Conservation (phyloP, 2,797 vertebrate species). For the Neostethus bicornis region DNA sequence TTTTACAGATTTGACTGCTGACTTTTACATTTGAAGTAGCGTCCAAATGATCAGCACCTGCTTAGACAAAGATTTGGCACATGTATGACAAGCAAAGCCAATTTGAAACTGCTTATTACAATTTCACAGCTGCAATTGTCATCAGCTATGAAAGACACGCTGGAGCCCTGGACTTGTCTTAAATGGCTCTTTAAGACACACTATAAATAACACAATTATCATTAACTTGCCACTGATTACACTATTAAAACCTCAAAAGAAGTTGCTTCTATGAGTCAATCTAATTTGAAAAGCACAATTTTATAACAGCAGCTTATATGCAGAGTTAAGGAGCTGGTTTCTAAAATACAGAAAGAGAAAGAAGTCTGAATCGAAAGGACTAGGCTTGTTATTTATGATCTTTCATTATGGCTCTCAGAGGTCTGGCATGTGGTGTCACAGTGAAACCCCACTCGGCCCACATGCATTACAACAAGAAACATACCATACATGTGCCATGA, state of each 20-base stretch:
- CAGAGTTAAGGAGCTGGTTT: conserved; percentile 18
- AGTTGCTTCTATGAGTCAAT: conserved; percentile 3
- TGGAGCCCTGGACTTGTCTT: conserved; percentile 24
- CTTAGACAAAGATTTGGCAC: conserved; percentile 40
- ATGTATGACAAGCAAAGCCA: conserved; percentile 25
- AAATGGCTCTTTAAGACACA: conserved; percentile 7
- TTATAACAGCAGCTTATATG: conserved; percentile 8
- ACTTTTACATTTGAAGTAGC: conserved; percentile 24
- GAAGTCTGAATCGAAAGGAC: conserved; percentile 3
- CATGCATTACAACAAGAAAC: conserved; percentile 35
- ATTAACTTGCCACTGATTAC: conserved; percentile 18
- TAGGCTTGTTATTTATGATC: conserved; percentile 33
- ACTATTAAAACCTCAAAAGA: background rate
- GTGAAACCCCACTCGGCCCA: conserved; percentile 36
- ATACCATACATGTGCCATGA: conserved; percentile 47
- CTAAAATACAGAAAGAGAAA: conserved; percentile 10
- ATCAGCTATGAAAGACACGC: conserved; percentile 43
- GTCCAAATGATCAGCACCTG: conserved; percentile 47
- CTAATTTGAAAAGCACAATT: background rate
- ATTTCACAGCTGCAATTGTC: conserved; percentile 49
- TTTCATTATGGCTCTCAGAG: conserved; percentile 27
- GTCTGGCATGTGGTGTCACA: conserved; percentile 35
- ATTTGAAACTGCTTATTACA: conserved; percentile 27
- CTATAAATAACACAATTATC: conserved; percentile 46
- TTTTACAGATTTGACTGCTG: conserved; percentile 8